A percentile compares a stretch with the other conserved stretches of the same genome.
Conservation (phyloP, 2,113 vertebrate species). For the Columba janthina region DNA sequence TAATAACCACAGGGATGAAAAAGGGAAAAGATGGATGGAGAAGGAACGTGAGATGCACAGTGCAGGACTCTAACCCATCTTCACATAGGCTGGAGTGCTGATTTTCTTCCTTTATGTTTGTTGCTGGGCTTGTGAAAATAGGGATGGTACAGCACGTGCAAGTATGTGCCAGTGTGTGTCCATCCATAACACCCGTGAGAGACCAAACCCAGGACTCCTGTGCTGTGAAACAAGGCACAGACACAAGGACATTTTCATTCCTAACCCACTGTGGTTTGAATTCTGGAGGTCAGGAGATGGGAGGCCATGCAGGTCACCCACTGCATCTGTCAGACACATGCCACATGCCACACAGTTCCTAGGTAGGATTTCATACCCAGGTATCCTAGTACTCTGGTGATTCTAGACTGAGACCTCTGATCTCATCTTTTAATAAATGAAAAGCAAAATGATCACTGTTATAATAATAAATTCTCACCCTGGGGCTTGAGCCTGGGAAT, state of each 20-base stretch:
- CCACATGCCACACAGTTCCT: background rate
- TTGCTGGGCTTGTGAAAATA: background rate
- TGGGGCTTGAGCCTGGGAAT: background rate
- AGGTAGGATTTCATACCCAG: background rate
- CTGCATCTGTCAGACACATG: fast-evolving
- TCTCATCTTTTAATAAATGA: background rate
- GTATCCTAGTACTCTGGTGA: background rate
- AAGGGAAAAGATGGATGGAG: background rate
- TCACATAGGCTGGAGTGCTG: background rate
- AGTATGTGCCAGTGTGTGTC: background rate
- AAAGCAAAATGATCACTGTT: background rate
- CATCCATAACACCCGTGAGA: background rate
- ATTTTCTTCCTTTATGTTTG: background rate
- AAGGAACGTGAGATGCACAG: background rate
- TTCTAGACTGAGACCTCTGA: background rate
- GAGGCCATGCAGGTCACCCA: background rate
- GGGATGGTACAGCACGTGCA: fast-evolving
- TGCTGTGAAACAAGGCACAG: background rate
- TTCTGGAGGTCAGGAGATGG: background rate
- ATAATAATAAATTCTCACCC: background rate
- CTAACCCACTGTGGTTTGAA: background rate
- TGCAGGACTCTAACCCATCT: background rate
- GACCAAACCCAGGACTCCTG: background rate
- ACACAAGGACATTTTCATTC: background rate
- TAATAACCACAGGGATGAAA: background rate